Evolutionary conservation across 2,797 vertebrate genomes (phyloP).

Genomic region (Leptoclinus maculatus): DNA sequence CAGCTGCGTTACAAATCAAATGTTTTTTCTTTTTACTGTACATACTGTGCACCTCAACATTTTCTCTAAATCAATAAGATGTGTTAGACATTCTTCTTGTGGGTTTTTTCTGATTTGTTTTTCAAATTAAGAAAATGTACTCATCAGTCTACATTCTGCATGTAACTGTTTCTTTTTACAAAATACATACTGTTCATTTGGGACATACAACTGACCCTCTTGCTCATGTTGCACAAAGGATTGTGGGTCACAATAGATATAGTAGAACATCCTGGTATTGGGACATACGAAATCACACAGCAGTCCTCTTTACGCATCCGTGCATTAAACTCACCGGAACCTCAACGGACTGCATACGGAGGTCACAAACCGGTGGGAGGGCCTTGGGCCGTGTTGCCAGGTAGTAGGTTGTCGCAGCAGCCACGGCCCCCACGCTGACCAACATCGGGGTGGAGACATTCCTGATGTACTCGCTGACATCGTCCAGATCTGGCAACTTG

Average conservation of each 20-base stretch:
- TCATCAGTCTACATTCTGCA: too few relatives aligned
- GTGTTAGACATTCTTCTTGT: too few relatives aligned
- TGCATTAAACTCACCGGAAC: constrained; percentile 83
- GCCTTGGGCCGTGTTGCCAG: constrained; percentile 90
- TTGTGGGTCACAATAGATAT: neutral
- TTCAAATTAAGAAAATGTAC: too few relatives aligned
- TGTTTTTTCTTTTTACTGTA: too few relatives aligned
- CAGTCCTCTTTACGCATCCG: neutral
- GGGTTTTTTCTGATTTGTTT: too few relatives aligned
- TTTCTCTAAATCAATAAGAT: too few relatives aligned
- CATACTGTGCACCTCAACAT: too few relatives aligned
- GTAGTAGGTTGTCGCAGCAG: constrained; percentile 91
- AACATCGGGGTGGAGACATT: constrained; percentile 87
- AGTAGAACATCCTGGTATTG: neutral
- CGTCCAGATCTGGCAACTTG: constrained; percentile 87
- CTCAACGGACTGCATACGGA: constrained; percentile 91
- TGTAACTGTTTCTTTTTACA: too few relatives aligned
- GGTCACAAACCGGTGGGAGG: constrained; percentile 87
- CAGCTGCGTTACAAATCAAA: too few relatives aligned
- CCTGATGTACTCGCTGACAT: constrained; percentile 88
- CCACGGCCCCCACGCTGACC: constrained; percentile 90
- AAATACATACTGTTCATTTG: too few relatives aligned
- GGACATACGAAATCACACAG: neutral
- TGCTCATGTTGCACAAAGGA: too few relatives aligned
- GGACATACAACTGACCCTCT: too few relatives aligned